Base-by-base conservation (phyloP, 2,797 vertebrate species). In the Pitangus sulphuratus region DNA sequence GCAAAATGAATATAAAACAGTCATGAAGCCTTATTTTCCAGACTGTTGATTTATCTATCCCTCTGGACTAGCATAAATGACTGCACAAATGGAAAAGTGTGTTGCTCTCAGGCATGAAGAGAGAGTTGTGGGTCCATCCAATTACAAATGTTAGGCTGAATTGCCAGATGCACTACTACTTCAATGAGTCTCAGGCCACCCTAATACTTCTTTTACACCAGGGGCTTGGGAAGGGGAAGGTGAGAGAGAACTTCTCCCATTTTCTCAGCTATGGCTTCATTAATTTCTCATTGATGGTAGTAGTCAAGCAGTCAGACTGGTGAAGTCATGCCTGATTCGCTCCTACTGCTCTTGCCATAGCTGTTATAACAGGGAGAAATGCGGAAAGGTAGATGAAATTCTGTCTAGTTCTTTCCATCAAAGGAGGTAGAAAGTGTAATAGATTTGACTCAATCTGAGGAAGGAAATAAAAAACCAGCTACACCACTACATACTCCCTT, bases 1-100 rank as follows among this genome's bases (percentile, higher is more conserved):
- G 68, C 35, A 80, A 95, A 93, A 90, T 85, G 57, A 93, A 80
- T 77, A 74, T 56, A 92, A 85, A 96, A n/a, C 31, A 89, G 53
- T 15, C 81, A 69, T 26, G 35, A 89, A 89, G n/a, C n/a, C 22
- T 84, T 77, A 58, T 93, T 95, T 95, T 92, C 76, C 90, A 91
- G 78, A 57, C 35, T 13, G 0, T 64, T 81, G 76, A 89, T 83
- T 95, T 93, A 90, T 89, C 75, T 56, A 18, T 47, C 35, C n/a
- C 31, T 62, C 85, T 80, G 71, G 60, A 85, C 61, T 68, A 24
- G 42, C 0, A 0, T 15, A 75, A 53, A 65, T 71, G 74, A 78
- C 54, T 85, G 42, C 56, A 60, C 70, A 95, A 82, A 72, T 48
- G 62, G 35, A 70, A 79, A 90, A 86, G 40, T 58, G 30, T 62